Conservation (phyloP, 2,113 vertebrate genomes). For the Gambusia holbrooki region DNA sequence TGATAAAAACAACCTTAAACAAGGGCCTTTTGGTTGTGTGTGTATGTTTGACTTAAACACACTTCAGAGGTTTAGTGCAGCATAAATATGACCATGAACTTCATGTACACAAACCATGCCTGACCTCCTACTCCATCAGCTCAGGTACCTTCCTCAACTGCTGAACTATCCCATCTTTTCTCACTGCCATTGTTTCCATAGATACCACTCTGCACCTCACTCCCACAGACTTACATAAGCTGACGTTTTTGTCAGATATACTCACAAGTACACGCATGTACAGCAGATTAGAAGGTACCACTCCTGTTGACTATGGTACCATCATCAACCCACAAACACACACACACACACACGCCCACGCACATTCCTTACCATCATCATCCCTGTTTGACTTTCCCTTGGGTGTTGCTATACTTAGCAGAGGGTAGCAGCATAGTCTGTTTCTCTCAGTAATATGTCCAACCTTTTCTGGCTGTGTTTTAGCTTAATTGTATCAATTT, state of each 20-base stretch:
- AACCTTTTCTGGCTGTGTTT: conserved; percentile 2
- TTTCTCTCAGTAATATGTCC: background rate
- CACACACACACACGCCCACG: background rate
- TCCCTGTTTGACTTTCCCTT: conserved; percentile 22
- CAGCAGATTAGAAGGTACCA: conserved; percentile 10
- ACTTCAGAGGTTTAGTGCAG: background rate
- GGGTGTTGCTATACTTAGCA: conserved; percentile 17
- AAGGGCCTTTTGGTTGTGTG: background rate
- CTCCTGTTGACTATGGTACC: background rate
- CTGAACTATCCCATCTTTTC: conserved; percentile 35
- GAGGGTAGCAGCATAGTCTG: background rate
- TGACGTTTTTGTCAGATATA: conserved; percentile 29
- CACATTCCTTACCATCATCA: conserved; percentile 39
- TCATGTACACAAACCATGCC: conserved; percentile 3
- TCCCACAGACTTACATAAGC: conserved; percentile 62
- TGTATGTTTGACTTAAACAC: background rate
- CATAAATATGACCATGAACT: background rate
- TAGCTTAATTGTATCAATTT: background rate
- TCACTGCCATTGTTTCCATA: conserved; percentile 55
- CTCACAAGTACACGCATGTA: conserved; percentile 28
- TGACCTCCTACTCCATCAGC: conserved; percentile 16
- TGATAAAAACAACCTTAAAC: background rate
- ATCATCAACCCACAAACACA: background rate
- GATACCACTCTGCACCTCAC: conserved; percentile 59
- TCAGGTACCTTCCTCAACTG: conserved; percentile 17